Evolutionary conservation across 2,888 invertebrate species (phyloP).

Genomic region (Galeruca laticollis): DNA sequence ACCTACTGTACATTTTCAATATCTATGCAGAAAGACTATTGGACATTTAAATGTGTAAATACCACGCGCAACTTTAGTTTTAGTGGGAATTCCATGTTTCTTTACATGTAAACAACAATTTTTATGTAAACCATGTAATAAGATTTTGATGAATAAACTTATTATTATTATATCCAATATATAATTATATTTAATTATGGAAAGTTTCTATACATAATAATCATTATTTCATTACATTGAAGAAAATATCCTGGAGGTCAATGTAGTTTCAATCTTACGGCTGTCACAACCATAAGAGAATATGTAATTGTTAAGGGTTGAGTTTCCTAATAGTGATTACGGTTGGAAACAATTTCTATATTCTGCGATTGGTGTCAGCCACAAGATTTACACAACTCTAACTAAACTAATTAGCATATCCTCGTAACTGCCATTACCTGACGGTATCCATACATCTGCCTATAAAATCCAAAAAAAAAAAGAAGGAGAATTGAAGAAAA

Average conservation of each 20-base stretch:
- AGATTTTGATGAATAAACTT: too few species aligned
- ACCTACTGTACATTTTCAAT: too few species aligned
- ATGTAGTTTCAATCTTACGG: conserved; percentile 7
- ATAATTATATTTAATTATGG: too few species aligned
- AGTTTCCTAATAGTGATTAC: conserved; percentile 27
- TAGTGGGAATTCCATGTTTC: too few species aligned
- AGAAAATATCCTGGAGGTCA: conserved; percentile 3
- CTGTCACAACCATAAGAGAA: conserved; percentile 33
- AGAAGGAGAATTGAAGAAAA: neutral
- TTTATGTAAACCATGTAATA: too few species aligned
- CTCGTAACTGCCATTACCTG: conserved; percentile 29
- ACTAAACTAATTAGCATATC: conserved; percentile 28
- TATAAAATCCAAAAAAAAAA: neutral
- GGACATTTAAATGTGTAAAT: too few species aligned
- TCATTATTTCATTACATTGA: too few species aligned
- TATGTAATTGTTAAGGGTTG: conserved; percentile 34
- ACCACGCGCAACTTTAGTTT: too few species aligned
- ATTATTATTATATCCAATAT: too few species aligned
- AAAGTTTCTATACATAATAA: too few species aligned
- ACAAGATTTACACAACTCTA: conserved; percentile 32
- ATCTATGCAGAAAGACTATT: too few species aligned
- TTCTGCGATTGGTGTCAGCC: conserved; percentile 26
- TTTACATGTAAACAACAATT: too few species aligned
- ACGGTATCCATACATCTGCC: neutral
- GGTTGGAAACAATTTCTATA: conserved; percentile 20